phyloP scores from a whole-genome alignment of 2,888 invertebrate species.

The Agrochola lota region DNA sequence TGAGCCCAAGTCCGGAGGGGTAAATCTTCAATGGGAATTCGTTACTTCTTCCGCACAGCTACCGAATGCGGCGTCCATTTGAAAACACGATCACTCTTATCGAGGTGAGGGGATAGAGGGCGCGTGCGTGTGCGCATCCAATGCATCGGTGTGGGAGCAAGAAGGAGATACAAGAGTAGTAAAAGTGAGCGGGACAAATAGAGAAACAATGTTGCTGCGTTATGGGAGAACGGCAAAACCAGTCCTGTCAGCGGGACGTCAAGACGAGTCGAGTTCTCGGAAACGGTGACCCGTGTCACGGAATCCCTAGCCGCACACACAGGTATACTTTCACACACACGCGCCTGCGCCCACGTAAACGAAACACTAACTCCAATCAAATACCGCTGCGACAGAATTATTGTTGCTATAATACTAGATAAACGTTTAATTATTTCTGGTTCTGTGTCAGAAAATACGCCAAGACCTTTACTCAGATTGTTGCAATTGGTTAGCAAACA shows the following conservation, averaged over 20 bases:
- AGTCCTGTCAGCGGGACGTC: constrained; percentile 90
- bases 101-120: constrained; percentile 86
- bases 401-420: constrained; percentile 70
- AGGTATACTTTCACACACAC: constrained; percentile 68
- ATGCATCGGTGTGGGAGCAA: constrained; percentile 78
- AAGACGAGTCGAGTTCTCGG: constrained; percentile 89
- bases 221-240: constrained; percentile 87
- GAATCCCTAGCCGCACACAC: constrained; percentile 88
- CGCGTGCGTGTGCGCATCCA: constrained; percentile 88
- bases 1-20: constrained; percentile 54
- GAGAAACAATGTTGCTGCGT: constrained; percentile 85
- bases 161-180: constrained; percentile 66
- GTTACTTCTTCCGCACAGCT: constrained; percentile 84
- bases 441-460: constrained; percentile 19
- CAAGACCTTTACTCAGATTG: constrained; percentile 18
- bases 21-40: constrained; percentile 84
- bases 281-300: constrained; percentile 90
- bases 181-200: constrained; percentile 77
- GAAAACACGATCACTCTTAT: constrained; percentile 87
- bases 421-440: constrained; percentile 44
- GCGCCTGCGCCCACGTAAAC: constrained; percentile 66
- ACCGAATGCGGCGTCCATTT: constrained; percentile 87
- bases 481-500: constrained; percentile 25
- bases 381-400: constrained; percentile 75
- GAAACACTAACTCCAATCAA: constrained; percentile 73